Evolutionary conservation across 2,797 vertebrate genomes (phyloP).

Genomic region (Sarcoramphus papa): DNA sequence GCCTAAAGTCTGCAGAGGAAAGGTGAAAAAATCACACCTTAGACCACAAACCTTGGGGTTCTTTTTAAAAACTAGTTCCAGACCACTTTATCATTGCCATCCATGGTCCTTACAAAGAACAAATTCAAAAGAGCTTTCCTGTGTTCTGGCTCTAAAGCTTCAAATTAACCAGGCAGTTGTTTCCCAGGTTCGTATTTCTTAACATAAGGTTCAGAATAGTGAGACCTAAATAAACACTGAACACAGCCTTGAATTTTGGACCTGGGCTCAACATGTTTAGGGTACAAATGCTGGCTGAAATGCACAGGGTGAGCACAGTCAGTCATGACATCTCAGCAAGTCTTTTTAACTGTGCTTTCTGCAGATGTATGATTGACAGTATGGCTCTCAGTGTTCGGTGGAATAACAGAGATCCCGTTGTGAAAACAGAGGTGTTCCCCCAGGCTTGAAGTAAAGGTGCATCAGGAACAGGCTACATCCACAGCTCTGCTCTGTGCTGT

Average conservation of each 20-base stretch:
- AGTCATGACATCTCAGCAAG: not conserved
- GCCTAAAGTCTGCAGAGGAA: not conserved
- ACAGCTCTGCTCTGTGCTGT: not conserved
- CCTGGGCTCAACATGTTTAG: not conserved
- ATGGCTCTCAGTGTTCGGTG: not conserved
- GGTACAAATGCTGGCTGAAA: not conserved
- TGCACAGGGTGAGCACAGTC: not conserved
- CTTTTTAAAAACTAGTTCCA: not conserved
- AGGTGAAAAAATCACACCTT: not conserved
- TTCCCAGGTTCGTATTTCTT: not conserved
- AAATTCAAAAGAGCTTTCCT: not conserved
- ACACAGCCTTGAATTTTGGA: not conserved
- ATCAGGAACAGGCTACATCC: not conserved
- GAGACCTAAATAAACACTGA: not conserved
- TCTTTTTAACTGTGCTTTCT: not conserved
- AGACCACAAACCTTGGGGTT: not conserved
- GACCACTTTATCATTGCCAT: not conserved
- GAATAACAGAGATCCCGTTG: not conserved
- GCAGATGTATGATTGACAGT: not conserved
- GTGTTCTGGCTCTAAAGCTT: not conserved
- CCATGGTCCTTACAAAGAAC: not conserved
- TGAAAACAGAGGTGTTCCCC: not conserved
- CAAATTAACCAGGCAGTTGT: not conserved
- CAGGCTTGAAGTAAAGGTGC: not conserved
- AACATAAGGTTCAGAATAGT: not conserved